phyloP scores from a whole-genome alignment of 2,113 vertebrate genomes.

The Equus quagga region DNA sequence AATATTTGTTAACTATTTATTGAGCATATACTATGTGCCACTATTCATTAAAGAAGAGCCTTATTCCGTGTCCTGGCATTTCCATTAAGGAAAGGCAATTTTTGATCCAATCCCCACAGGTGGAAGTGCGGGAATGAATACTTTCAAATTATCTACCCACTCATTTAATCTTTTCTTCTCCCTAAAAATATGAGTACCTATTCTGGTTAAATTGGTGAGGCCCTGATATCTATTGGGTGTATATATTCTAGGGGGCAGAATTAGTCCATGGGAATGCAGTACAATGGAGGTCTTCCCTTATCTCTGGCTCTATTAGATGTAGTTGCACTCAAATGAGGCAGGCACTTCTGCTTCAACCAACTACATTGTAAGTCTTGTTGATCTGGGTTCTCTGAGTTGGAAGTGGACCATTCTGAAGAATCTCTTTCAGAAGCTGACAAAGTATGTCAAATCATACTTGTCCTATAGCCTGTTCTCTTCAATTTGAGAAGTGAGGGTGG shows the following conservation, averaged over 20 bases:
- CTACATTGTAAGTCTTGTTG: neutral
- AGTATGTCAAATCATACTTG: neutral
- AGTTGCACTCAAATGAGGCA: neutral
- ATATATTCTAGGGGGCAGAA: neutral
- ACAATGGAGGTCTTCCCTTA: neutral
- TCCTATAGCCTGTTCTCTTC: neutral
- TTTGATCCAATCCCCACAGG: neutral
- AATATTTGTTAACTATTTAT: neutral
- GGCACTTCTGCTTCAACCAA: neutral
- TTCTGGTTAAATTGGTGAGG: neutral
- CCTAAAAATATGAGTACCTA: neutral
- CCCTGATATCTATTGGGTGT: neutral
- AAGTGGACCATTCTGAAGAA: neutral
- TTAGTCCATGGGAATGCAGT: neutral
- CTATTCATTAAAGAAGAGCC: neutral
- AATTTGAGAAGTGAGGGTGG: neutral
- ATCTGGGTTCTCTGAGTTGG: neutral
- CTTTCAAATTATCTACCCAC: neutral
- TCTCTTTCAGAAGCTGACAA: slow-evolving; percentile 18
- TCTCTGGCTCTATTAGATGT: neutral
- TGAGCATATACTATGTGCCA: neutral
- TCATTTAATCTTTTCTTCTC: neutral
- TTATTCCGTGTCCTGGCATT: neutral
- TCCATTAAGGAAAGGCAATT: neutral
- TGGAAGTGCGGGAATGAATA: neutral